These are phyloP conservation scores for Chiloscyllium punctatum DNA, from an alignment of 2,797 vertebrate genomes.

Conservation along the genomic window DNA sequence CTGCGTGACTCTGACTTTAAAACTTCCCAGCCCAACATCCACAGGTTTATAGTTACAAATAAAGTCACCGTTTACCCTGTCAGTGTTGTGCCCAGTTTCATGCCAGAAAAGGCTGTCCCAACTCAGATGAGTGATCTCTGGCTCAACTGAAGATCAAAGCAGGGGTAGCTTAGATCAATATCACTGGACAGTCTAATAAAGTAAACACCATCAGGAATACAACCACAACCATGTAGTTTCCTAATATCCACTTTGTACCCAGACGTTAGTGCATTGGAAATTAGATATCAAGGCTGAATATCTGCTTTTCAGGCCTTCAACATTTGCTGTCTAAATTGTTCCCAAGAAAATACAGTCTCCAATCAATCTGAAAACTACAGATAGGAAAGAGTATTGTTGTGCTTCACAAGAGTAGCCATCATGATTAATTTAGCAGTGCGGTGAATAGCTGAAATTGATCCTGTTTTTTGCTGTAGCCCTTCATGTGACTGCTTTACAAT, in stretches of 20 bases:
- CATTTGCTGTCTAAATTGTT: neutral
- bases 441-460: neutral
- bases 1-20: no score
- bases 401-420: neutral
- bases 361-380: neutral
- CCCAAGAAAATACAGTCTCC: neutral
- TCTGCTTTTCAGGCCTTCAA: neutral
- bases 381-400: neutral
- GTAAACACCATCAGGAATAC: neutral
- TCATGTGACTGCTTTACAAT: neutral
- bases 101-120: neutral
- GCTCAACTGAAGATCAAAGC: neutral
- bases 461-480: no score
- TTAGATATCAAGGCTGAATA: neutral
- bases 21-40: no score
- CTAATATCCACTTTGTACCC: neutral
- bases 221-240: neutral
- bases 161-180: neutral
- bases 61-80: no score
- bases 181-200: neutral
- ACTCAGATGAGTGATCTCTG: neutral
- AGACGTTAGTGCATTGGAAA: neutral
- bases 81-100: neutral
- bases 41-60: no score
- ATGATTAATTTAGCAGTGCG: neutral